Evolutionary conservation across 2,888 invertebrate genomes (phyloP), one percentile per base, ranked within the genome.

Genomic region (Perizoma flavofasciatum): DNA sequence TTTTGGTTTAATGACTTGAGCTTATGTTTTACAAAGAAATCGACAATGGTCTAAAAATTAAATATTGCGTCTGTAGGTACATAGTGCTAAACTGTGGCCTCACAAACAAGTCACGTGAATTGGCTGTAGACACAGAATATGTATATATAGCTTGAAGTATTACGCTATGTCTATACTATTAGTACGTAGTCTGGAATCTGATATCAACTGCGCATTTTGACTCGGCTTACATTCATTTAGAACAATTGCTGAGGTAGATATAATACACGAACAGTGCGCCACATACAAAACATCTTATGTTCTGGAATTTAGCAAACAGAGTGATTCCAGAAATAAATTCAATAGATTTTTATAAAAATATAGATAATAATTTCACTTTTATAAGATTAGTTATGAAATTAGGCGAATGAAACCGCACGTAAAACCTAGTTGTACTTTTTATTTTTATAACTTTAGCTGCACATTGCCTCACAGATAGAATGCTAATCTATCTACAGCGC

Each of bases 401-500:
- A 22, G 22, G 33, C 35, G 43, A 39, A 39, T 41, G 9, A 49
- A 61, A 54, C 9, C 34, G 37, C 46, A n/a, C 43, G 44, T 44
- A 11, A 47, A 47, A 44, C 35, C 41, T 48, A 32, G 35, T 46
- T 50, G 8, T 33, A 7, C 22, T 9, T 5, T 54, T 40, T 61
- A 61, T 61, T 61, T 61, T 58, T 54, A 58, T 35, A 39, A 41
- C 46, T 51, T 61, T 37, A 43, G 39, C 44, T 61, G 61, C 48
- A 60, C 56, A 58, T 52, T 51, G 55, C 48, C 43, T 59, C 47
- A 55, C 46, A 55, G 10, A 41, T 43, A 39, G 53, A 47, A 64
- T 58, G 51, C 41, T 49, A 49, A 55, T 48, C 46, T 57, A 65
- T 63, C 56, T 57, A 60, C 56, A 65, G 55, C 68, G 49, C 64